Conservation (phyloP, 2,888 invertebrate species). For the Drosophila kuntzei region DNA sequence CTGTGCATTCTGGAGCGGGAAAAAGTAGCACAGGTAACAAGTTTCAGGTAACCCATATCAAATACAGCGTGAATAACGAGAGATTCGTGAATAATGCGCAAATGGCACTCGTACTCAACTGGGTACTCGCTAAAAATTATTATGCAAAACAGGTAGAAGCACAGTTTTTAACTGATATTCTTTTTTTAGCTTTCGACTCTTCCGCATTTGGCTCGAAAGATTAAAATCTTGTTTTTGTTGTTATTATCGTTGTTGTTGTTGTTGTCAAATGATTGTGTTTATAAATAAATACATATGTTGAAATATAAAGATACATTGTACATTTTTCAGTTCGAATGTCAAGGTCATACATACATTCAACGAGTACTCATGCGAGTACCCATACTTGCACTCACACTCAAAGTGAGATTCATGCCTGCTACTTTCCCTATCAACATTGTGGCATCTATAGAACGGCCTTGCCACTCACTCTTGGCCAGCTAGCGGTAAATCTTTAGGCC, state of each 20-base stretch:
- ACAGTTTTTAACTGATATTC: slow-evolving; percentile 16
- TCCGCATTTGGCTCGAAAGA: slow-evolving; percentile 63
- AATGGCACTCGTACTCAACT: not conserved
- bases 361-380: slow-evolving; percentile 3
- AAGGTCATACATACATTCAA: slow-evolving; percentile 61
- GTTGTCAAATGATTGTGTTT: slow-evolving; percentile 35
- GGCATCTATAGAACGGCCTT: slow-evolving; percentile 41
- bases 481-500: slow-evolving; percentile 33
- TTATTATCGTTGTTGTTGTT: not conserved
- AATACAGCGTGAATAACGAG: slow-evolving; percentile 15
- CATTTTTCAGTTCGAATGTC: slow-evolving; percentile 57
- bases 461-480: not conserved
- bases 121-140: slow-evolving; percentile 41
- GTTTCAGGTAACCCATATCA: slow-evolving; percentile 12
- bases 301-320: slow-evolving; percentile 8
- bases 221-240: slow-evolving; percentile 47
- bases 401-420: not conserved
- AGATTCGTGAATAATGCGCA: slow-evolving; percentile 20
- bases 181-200: slow-evolving; percentile 33
- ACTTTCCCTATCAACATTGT: slow-evolving; percentile 47
- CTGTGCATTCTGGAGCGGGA: slow-evolving; percentile 30
- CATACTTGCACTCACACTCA: not conserved
- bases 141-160: slow-evolving; percentile 67
- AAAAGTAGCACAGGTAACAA: slow-evolving; percentile 46
- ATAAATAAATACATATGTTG: slow-evolving; percentile 28